Conservation (phyloP, 2,797 vertebrate genomes). For the Falco columbarius region DNA sequence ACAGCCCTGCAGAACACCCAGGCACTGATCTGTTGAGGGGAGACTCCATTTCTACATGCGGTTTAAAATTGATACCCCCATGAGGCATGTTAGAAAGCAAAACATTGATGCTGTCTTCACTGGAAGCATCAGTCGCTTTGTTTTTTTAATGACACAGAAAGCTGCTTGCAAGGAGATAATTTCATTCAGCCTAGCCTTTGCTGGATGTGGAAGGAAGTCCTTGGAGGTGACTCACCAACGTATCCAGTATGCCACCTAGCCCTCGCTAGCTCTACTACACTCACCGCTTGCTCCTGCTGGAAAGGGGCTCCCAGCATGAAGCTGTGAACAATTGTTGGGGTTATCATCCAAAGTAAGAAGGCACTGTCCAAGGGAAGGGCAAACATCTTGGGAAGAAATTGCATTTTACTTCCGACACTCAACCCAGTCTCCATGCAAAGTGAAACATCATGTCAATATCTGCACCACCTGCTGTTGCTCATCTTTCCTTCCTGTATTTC, state of each 20-base stretch:
- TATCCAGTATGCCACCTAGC: conserved; percentile 82
- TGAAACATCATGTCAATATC: not conserved
- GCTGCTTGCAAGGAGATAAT: conserved; percentile 61
- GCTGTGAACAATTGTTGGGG: not conserved
- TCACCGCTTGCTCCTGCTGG: not conserved
- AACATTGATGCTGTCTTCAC: conserved; percentile 70
- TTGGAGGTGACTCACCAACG: conserved; percentile 66
- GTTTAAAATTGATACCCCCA: conserved; percentile 68
- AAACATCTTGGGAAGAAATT: not conserved
- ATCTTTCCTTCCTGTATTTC: not conserved
- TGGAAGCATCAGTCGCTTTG: conserved; percentile 55
- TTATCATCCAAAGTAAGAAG: not conserved
- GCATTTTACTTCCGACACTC: not conserved
- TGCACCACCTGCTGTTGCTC: not conserved
- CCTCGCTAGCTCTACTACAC: conserved; percentile 68
- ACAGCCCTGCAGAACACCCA: conserved; percentile 14
- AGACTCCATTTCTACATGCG: conserved; percentile 50
- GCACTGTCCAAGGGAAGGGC: not conserved
- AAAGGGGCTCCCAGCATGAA: not conserved
- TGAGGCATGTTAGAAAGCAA: conserved; percentile 67
- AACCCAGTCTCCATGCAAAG: not conserved
- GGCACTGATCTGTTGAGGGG: conserved; percentile 5
- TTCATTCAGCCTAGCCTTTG: conserved; percentile 55
- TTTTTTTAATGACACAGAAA: conserved; percentile 67
- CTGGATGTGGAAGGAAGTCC: conserved; percentile 45